These are phyloP conservation scores for Phenganax stokvisi DNA, from an alignment of 92 coral and sea anemone genomes.

Conservation along the genomic window DNA sequence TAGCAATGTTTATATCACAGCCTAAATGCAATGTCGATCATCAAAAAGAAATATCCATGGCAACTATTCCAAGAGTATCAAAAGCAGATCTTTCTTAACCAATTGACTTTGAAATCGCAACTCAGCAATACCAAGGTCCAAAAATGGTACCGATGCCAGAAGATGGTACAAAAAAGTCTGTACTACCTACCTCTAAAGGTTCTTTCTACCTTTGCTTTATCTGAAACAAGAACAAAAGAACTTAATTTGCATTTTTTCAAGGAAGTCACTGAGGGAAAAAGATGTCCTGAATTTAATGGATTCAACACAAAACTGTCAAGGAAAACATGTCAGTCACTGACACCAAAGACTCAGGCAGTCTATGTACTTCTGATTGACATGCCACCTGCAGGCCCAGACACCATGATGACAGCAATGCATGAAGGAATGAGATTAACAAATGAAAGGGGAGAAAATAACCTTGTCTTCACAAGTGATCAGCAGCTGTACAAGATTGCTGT, in stretches of 20 bases:
- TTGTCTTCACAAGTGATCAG: constrained; percentile 50
- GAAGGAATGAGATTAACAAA: constrained; percentile 51
- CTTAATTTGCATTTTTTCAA: constrained; percentile 50
- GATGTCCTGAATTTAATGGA: constrained; percentile 58
- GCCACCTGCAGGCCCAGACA: constrained; percentile 58
- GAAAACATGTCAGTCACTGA: constrained; percentile 10
- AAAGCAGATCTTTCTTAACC: constrained; percentile 48
- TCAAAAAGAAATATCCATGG: constrained; percentile 39
- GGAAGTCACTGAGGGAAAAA: constrained; percentile 26
- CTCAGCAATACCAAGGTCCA: constrained; percentile 37
- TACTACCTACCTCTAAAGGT: constrained; percentile 53
- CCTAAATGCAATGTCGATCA: constrained; percentile 37
- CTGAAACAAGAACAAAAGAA: constrained; percentile 56
- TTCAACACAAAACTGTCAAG: constrained; percentile 45
- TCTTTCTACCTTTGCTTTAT: constrained; percentile 38
- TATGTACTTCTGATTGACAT: constrained; percentile 56
- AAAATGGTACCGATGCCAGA: constrained; percentile 37
- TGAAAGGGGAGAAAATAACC: constrained; percentile 49
- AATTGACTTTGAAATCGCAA: constrained; percentile 46
- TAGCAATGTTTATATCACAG: constrained; percentile 51
- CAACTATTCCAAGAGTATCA: constrained; percentile 48
- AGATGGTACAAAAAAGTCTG: constrained; percentile 41
- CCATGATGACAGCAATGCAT: constrained; percentile 55
- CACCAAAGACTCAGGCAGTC: constrained; percentile 53
- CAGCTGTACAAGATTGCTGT: constrained; percentile 52